These are phyloP conservation scores for Aphidius gifuensis DNA, from an alignment of 1,140 invertebrate genomes.

Conservation along the genomic window DNA sequence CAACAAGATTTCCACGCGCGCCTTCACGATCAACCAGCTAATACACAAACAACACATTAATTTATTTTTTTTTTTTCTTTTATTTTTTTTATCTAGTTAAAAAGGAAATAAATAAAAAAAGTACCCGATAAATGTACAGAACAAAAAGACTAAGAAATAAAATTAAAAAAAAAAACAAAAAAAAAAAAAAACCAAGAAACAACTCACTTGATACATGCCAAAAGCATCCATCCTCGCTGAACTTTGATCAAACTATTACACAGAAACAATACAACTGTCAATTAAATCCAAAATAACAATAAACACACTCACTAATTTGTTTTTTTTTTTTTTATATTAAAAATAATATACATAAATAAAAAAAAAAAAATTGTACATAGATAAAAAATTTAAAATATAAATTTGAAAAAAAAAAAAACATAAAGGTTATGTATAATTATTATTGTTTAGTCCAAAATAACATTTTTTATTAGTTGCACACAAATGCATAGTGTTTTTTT, in stretches of 20 bases:
- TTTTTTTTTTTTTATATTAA: not conserved
- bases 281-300: not conserved
- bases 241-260: slow-evolving; percentile 10
- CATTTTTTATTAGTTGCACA: too few relatives aligned
- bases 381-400: too few relatives aligned
- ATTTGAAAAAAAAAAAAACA: too few relatives aligned
- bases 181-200: not conserved
- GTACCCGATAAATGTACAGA: too few relatives aligned
- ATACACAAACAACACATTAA: too few relatives aligned
- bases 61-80: too few relatives aligned
- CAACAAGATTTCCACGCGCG: slow-evolving; percentile 23
- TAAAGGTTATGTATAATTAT: too few relatives aligned
- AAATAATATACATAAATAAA: not conserved
- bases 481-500: too few relatives aligned
- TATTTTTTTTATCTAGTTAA: too few relatives aligned
- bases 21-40: not conserved
- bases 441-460: too few relatives aligned
- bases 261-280: not conserved
- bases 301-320: not conserved
- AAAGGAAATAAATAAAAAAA: too few relatives aligned
- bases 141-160: not conserved
- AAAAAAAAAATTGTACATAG: not conserved
- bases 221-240: slow-evolving; percentile 47
- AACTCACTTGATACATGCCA: slow-evolving; percentile 54
- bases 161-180: not conserved